Conservation (phyloP, 2,113 vertebrate species). For the Ceyx margarethae region DNA sequence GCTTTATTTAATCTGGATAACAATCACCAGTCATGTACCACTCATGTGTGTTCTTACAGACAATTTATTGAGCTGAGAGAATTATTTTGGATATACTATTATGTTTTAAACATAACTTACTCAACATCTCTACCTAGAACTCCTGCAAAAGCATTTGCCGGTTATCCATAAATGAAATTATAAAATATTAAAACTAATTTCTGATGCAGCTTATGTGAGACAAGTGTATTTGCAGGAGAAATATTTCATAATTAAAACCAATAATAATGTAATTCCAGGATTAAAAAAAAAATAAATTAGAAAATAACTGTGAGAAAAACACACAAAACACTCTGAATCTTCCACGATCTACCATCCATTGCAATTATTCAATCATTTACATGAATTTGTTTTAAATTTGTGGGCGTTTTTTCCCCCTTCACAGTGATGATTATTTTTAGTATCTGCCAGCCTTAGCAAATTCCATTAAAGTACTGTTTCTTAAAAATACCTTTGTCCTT, state of each 20-base stretch:
- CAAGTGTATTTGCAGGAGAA: background rate
- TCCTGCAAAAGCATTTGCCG: background rate
- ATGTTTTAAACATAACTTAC: background rate
- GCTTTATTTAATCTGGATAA: background rate
- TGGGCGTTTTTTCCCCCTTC: accelerated
- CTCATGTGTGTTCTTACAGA: background rate
- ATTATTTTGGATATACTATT: background rate
- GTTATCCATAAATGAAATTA: background rate
- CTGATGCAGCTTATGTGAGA: background rate
- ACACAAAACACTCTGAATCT: background rate
- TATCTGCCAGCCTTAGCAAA: background rate
- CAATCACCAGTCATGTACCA: background rate
- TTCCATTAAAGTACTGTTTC: background rate
- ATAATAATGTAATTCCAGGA: background rate
- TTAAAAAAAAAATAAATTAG: background rate
- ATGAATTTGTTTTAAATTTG: background rate
- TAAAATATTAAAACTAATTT: background rate
- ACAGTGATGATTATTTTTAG: background rate
- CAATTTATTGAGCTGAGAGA: background rate
- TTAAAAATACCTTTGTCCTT: background rate
- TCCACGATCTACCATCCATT: background rate
- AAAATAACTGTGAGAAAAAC: background rate
- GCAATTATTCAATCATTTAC: background rate
- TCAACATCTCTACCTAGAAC: background rate
- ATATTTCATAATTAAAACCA: background rate